Conservation (phyloP, 2,113 vertebrate genomes). For the Centrocercus urophasianus region DNA sequence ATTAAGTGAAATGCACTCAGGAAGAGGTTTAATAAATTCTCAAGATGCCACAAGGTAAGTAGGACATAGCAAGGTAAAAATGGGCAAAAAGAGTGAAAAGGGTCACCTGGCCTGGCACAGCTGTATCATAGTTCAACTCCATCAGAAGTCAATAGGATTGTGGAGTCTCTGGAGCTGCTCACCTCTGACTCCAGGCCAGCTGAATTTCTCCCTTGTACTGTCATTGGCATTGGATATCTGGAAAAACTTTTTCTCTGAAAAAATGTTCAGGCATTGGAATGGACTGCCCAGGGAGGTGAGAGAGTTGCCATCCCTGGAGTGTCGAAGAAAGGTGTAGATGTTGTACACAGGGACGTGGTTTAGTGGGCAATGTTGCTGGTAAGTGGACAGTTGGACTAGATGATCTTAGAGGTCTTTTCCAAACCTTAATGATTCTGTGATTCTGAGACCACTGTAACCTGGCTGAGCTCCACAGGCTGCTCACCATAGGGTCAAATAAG, state of each 20-base stretch:
- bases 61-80: not conserved
- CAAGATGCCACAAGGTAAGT: not conserved
- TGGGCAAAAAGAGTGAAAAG: not conserved
- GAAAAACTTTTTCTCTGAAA: too few relatives aligned
- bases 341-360: too few relatives aligned
- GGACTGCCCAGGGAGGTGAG: too few relatives aligned
- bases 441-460: rapidly evolving
- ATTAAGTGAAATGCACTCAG: too few relatives aligned
- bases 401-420: too few relatives aligned
- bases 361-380: too few relatives aligned
- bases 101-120: not conserved
- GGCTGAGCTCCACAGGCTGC: not conserved
- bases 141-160: not conserved
- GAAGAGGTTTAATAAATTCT: not conserved
- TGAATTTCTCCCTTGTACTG: not conserved
- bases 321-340: too few relatives aligned
- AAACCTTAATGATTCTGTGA: too few relatives aligned
- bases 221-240: rapidly evolving
- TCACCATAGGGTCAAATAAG: rapidly evolving
- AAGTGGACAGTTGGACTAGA: too few relatives aligned
- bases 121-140: not conserved
- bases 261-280: too few relatives aligned
- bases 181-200: not conserved
- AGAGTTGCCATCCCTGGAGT: too few relatives aligned
- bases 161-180: not conserved